These are phyloP conservation scores for Limnephilus marmoratus DNA, from an alignment of 2,888 invertebrate genomes.

Conservation along the genomic window DNA sequence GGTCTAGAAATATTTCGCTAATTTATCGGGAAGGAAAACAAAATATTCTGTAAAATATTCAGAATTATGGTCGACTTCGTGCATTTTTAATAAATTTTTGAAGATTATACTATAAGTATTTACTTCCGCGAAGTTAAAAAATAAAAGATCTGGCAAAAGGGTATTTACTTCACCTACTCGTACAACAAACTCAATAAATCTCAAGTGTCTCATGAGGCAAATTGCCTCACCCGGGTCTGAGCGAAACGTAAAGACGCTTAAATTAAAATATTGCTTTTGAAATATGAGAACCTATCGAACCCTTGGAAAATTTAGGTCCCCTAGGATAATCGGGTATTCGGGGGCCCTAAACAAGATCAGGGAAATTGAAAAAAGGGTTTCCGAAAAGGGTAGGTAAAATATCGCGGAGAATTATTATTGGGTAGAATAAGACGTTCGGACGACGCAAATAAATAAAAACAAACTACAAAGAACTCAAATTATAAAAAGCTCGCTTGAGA, in stretches of 20 bases:
- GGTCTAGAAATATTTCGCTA: no score
- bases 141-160: not conserved
- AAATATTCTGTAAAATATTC: not conserved
- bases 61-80: no score
- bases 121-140: not conserved
- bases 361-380: constrained; percentile 41
- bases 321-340: constrained; percentile 28
- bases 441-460: constrained; percentile 9
- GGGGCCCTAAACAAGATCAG: constrained; percentile 18
- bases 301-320: constrained; percentile 35
- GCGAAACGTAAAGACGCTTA: constrained; percentile 23
- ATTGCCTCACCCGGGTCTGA: not conserved
- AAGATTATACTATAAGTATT: not conserved
- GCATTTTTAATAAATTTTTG: no score
- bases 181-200: not conserved
- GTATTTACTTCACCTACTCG: not conserved
- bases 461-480: not conserved
- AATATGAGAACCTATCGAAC: constrained; percentile 44
- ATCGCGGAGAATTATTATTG: constrained; percentile 12
- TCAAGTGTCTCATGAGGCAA: constrained; percentile 8
- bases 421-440: constrained; percentile 25
- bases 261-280: constrained; percentile 41
- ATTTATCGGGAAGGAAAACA: no score
- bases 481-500: not conserved
- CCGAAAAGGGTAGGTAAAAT: not conserved